Base-by-base conservation (phyloP, 1,140 invertebrate species). In the Sinonovacula constricta region DNA sequence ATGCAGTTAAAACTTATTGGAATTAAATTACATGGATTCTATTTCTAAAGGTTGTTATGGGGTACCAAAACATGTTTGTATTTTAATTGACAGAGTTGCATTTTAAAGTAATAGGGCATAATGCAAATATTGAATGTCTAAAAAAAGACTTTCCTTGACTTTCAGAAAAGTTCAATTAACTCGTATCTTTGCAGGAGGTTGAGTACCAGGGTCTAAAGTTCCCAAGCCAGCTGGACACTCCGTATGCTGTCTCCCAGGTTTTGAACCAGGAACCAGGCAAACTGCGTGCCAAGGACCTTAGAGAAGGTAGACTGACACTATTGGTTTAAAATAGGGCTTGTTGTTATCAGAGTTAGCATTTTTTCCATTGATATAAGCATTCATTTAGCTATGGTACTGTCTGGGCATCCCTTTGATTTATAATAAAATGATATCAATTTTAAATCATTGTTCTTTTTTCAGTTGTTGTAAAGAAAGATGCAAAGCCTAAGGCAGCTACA, bases 261-360 rank as follows among this genome's bases (percentile, higher is more conserved):
- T 76, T 91, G 5, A 87, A 86, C 30, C 90, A 91, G 70, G 83
- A 89, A 66, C 84, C 88, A n/a, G 89, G 89, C 24, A 90, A 89
- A 76, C 57, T 91, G 5, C 82, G 83, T 53, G 86, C 84, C 10
- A 90, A 90, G 74, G 89, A 91, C 60, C 57, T 90, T 4, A 80
- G 86, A 83, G 84, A 89, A 81, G 85, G 89, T 90, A 82, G 81
- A 81, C 71, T 30, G 0, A 15, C 12, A 69, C 24, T 56, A 53
- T n/a, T n/a, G n/a, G n/a, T 30, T 45, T 24, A 24, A 14, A 5
- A 14, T 31, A 28, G 14, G 24, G 28, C 18, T 7, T 39, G 45
- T 66, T 49, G 26, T 36, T 34, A 12, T 31, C 34, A 0, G 15
- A 51, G n/a, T 74, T 30, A 26, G 22, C 14, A 14, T 33, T 39